Conservation (phyloP, 35 echinoderm and acorn worm genomes). For the Patiria miniata region DNA sequence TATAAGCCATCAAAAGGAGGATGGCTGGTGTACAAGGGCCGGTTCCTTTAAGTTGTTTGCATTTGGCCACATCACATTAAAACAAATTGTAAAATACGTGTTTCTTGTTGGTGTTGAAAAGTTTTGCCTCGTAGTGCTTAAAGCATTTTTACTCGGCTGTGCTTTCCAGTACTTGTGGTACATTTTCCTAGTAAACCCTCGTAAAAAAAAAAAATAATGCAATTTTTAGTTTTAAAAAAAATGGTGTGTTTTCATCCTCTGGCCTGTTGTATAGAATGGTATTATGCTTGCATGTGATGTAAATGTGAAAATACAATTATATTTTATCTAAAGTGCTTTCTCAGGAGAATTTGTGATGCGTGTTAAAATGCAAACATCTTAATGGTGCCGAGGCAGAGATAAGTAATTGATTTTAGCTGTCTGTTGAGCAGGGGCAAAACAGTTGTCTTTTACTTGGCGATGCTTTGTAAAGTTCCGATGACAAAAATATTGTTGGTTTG, state of each 20-base stretch:
- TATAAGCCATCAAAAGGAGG: conserved; percentile 24
- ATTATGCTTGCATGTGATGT: conserved; percentile 31
- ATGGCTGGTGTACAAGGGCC: conserved; percentile 9
- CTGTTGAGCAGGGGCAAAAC: not conserved
- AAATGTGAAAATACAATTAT: conserved; percentile 27
- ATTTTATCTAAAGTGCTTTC: conserved; percentile 27
- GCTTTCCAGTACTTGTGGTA: conserved; percentile 26
- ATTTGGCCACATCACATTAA: conserved; percentile 47
- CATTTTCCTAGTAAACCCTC: not conserved
- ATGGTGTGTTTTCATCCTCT: not conserved
- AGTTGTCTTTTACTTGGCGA: conserved; percentile 1
- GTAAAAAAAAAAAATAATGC: not conserved
- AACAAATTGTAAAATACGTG: conserved; percentile 16
- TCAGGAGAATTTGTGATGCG: conserved; percentile 15
- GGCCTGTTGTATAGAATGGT: conserved; percentile 1
- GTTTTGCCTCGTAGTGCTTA: conserved; percentile 21
- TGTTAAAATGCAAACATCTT: conserved; percentile 22
- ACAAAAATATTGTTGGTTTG: not conserved
- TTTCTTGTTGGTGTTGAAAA: conserved; percentile 22
- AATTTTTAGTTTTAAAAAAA: conserved; percentile 5
- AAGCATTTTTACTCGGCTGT: conserved; percentile 9
- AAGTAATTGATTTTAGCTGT: not conserved
- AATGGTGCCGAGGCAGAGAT: not conserved
- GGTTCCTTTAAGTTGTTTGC: conserved; percentile 40
- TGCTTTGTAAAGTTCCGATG: not conserved